Base-by-base conservation (phyloP, 2,888 invertebrate species). In the Ctena decussata region DNA sequence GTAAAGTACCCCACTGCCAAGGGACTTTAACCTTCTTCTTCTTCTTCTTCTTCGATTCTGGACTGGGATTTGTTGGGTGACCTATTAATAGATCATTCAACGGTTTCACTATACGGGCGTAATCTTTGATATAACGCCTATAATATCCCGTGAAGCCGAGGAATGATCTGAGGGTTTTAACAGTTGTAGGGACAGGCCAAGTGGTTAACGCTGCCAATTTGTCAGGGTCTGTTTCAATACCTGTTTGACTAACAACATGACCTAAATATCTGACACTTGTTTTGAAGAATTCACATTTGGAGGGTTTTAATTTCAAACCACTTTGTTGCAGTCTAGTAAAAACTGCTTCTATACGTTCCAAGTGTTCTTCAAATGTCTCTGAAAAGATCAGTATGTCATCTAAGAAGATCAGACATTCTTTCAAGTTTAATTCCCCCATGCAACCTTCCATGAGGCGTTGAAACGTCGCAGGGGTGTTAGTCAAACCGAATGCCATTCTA, bases 1-100 rank as follows among this genome's bases (percentile, higher is more conserved):
- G 35, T 21, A 35, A 15, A n/a, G 2, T 5, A 35, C 65, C 65
- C 65, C 65, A 65, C 87, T 86, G 2, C 65, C 35, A 65, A 11
- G 35, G 65, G 18, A 65, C 65, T 35, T 0, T 1, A 65, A 5
- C 5, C 15, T 35, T 32, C 57, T 18, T 57, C 57, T 27, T 57
- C 27, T 6, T 24, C 27, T 57, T 35, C 35, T 32, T 24, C 5
- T 32, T 30, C 32, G 5, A 6, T 30, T 1, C 18, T 18, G 21
- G 0, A 24, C 1, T 12, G 5, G 6, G 6, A 57, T 27, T 11
- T 21, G 65, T 65, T 35, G 65, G 35, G 21, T 65, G 35, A 5
- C 65, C 65, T 3, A 65, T 35, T 21, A 65, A 35, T 3, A 65
- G 65, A 65, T 65, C 65, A 65, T 65, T 65, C 21, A 65, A 35